Percentiles rank a stretch among this genome's conserved stretches.
These are phyloP conservation scores for Epinotia nisella DNA, from an alignment of 2,888 invertebrate species.

Conservation along the genomic window DNA sequence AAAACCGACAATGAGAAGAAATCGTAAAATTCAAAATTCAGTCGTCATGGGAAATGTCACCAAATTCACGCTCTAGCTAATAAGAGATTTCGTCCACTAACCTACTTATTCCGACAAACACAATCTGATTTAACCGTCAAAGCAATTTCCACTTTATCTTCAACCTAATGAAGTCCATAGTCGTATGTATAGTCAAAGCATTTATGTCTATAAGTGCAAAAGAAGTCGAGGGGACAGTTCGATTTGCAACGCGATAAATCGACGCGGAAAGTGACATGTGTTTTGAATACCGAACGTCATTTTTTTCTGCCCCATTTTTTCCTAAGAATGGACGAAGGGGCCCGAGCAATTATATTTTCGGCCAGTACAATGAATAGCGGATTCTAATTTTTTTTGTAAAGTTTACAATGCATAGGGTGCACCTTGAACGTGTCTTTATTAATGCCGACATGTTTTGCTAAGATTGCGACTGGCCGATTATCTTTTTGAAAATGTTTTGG, in stretches of 20 bases:
- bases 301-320: constrained; percentile 60
- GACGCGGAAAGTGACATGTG: constrained; percentile 79
- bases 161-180: constrained; percentile 46
- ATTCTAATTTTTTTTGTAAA: constrained; percentile 57
- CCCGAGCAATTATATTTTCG: constrained; percentile 80
- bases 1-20: constrained; percentile 64
- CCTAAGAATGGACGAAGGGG: constrained; percentile 65
- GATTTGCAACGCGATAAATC: constrained; percentile 75
- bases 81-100: constrained; percentile 65
- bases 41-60: constrained; percentile 81
- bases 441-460: constrained; percentile 67
- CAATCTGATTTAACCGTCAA: constrained; percentile 40
- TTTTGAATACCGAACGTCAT: constrained; percentile 81
- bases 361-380: constrained; percentile 53
- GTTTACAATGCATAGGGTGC: constrained; percentile 68
- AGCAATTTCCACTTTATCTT: constrained; percentile 46
- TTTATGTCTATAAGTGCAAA: not conserved
- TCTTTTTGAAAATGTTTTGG: constrained; percentile 53
- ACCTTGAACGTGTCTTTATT: constrained; percentile 73
- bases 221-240: constrained; percentile 56
- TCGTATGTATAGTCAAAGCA: not conserved
- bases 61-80: constrained; percentile 76
- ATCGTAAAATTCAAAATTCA: constrained; percentile 71
- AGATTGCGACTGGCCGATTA: constrained; percentile 61
- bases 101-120: constrained; percentile 35